Percentiles rank a stretch among this genome's conserved stretches.
These are phyloP conservation scores for Myrmecobius fasciatus DNA, from an alignment of 2,113 vertebrate genomes.

Conservation along the genomic window DNA sequence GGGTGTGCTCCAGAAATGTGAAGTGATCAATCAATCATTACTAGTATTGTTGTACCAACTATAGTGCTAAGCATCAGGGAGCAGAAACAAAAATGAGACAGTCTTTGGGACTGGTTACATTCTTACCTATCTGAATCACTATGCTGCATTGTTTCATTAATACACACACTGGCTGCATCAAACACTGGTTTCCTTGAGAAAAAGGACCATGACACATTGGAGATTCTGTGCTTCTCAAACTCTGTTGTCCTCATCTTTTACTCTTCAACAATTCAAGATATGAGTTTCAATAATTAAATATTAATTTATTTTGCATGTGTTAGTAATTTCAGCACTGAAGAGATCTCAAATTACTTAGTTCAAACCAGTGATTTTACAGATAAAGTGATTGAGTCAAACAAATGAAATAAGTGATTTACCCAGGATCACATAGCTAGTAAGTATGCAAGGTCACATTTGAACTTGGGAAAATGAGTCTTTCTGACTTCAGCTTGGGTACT, in stretches of 20 bases:
- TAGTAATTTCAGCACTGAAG: slow-evolving; percentile 24
- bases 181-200: slow-evolving; percentile 42
- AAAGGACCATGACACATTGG: background rate
- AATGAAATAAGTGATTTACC: background rate
- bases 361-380: slow-evolving; percentile 26
- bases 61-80: background rate
- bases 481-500: too few species aligned
- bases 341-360: slow-evolving; percentile 10
- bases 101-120: background rate
- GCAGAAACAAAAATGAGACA: background rate
- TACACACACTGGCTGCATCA: background rate
- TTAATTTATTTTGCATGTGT: background rate
- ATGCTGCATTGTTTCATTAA: slow-evolving; percentile 2
- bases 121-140: background rate
- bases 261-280: background rate
- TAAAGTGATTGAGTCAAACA: background rate
- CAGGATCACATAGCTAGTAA: background rate
- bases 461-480: too few species aligned
- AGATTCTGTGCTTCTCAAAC: background rate
- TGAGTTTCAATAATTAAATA: background rate
- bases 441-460: too few species aligned
- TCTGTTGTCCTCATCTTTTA: background rate
- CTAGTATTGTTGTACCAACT: background rate
- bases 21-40: background rate
- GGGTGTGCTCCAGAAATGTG: background rate